Percentiles rank a stretch among this genome's conserved stretches.
phyloP scores from a whole-genome alignment of 2,113 vertebrate genomes.

The Natator depressus region DNA sequence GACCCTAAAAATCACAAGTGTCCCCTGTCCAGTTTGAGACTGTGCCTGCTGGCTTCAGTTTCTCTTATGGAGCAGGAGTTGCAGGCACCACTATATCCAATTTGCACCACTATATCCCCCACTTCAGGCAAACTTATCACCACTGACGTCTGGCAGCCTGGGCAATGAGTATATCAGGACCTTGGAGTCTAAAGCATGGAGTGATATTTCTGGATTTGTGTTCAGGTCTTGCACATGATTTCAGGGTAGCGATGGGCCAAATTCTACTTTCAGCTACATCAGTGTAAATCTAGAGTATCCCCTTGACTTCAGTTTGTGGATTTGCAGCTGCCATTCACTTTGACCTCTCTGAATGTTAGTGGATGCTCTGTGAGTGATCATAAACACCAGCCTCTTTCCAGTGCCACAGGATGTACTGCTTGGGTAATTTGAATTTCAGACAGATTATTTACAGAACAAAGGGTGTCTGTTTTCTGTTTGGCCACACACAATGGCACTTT shows the following conservation, averaged over 20 bases:
- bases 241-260: neutral
- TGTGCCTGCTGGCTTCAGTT: fast-evolving
- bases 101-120: neutral
- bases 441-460: neutral
- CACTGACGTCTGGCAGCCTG: neutral
- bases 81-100: neutral
- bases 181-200: fast-evolving
- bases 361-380: neutral
- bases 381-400: neutral
- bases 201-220: fast-evolving
- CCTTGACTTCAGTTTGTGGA: fast-evolving
- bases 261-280: neutral
- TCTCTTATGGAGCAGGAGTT: slow-evolving; percentile 26
- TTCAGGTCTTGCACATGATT: neutral
- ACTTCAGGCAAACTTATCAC: fast-evolving
- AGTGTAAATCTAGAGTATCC: neutral
- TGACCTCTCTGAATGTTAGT: neutral
- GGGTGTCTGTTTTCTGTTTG: neutral
- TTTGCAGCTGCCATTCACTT: neutral
- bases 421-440: neutral
- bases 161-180: neutral
- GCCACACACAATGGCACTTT: fast-evolving
- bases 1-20: neutral
- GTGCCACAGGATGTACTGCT: neutral
- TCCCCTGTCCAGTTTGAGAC: neutral